A percentile compares a stretch with the other conserved stretches of the same genome.
Conservation (phyloP, 2,888 invertebrate species). For the Pyrrhopygopsis socrates region DNA sequence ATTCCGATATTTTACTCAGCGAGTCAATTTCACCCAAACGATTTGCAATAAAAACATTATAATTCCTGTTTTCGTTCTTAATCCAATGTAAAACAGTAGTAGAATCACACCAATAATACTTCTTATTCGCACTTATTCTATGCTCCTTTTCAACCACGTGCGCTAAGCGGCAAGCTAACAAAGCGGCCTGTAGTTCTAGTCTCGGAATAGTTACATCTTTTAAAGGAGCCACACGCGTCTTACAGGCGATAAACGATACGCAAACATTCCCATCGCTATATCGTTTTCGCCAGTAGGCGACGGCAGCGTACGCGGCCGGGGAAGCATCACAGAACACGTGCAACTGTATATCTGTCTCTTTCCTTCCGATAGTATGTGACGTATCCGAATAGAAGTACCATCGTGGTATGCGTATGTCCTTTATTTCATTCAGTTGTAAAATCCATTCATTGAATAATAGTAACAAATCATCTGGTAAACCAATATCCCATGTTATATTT, state of each 20-base stretch:
- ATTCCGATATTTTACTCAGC: constrained; percentile 22
- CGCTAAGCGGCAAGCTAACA: constrained; percentile 48
- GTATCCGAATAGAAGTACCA: not conserved
- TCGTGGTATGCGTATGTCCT: not conserved
- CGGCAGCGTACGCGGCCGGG: constrained; percentile 51
- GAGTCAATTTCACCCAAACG: constrained; percentile 70
- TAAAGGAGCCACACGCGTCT: constrained; percentile 46
- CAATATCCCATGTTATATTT: not conserved
- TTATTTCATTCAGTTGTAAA: not conserved
- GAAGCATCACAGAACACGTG: constrained; percentile 53
- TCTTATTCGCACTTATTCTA: not conserved
- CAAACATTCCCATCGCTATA: constrained; percentile 7
- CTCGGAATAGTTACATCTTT: constrained; percentile 50
- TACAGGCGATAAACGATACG: constrained; percentile 39
- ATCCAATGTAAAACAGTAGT: constrained; percentile 65
- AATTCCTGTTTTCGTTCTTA: constrained; percentile 48
- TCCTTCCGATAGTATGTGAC: not conserved
- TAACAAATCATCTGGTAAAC: not conserved
- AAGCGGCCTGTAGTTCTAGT: constrained; percentile 43
- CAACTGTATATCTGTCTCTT: constrained; percentile 32
- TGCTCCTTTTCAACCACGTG: constrained; percentile 46
- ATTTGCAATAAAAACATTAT: constrained; percentile 73
- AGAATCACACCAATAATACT: constrained; percentile 54
- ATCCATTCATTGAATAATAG: not conserved
- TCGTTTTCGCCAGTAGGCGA: constrained; percentile 30